A percentile compares a stretch with the other conserved stretches of the same genome.
phyloP scores from a whole-genome alignment of 1,140 invertebrate genomes.

The Psix sp. region DNA sequence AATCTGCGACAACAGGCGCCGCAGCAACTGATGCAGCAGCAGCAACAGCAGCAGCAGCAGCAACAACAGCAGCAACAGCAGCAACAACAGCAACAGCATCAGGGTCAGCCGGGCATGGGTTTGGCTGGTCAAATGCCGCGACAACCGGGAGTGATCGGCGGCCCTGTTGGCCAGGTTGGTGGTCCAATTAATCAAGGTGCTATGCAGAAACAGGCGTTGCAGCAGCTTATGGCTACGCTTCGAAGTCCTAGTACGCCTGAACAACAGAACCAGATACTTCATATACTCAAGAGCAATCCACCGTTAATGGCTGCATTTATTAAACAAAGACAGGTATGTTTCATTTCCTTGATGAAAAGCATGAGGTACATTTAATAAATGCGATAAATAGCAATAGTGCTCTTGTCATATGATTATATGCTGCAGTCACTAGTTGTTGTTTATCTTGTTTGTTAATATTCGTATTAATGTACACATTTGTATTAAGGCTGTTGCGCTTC shows the following conservation, averaged over 20 bases:
- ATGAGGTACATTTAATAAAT: no score
- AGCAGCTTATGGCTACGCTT: constrained; percentile 92
- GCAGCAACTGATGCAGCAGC: constrained; percentile 72
- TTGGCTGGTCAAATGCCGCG: constrained; percentile 73
- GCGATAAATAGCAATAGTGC: no score
- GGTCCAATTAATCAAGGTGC: constrained; percentile 65
- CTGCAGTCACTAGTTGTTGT: no score
- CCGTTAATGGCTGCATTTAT: constrained; percentile 98
- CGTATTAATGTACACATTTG: constrained; percentile 10
- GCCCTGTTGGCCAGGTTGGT: constrained; percentile 71
- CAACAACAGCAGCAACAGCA: constrained; percentile 73
- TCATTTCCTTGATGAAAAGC: not conserved
- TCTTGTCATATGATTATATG: no score
- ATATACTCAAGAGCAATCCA: constrained; percentile 95
- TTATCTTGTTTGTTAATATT: not conserved
- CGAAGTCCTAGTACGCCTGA: constrained; percentile 93
- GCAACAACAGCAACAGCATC: constrained; percentile 74
- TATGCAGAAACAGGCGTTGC: constrained; percentile 87
- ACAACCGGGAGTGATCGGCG: constrained; percentile 75
- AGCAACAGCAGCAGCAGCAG: constrained; percentile 72
- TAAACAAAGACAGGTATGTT: constrained; percentile 87
- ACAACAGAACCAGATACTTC: constrained; percentile 94
- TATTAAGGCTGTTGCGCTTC: constrained; percentile 64
- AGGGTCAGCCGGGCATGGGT: constrained; percentile 73
- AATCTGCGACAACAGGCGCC: constrained; percentile 75